Percentiles rank a stretch among this genome's conserved stretches.
These are phyloP conservation scores for Gastracanthus pulcherrimus DNA, from an alignment of 2,888 invertebrate genomes.

Conservation along the genomic window DNA sequence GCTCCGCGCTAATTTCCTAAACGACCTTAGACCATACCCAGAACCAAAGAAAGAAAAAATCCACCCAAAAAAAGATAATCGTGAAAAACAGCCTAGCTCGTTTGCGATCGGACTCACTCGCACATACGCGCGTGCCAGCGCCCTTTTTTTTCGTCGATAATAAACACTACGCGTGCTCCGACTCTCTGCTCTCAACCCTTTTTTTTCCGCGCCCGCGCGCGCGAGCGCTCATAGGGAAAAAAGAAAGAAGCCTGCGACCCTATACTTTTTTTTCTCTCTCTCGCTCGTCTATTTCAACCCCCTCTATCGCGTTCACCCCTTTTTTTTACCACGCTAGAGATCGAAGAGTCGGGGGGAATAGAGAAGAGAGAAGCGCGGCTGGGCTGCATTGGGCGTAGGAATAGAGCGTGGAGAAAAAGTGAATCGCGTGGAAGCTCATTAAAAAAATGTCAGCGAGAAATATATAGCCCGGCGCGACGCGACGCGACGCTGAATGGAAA, in stretches of 20 bases:
- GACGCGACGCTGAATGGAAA: too few relatives aligned
- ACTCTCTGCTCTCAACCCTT: constrained; percentile 16
- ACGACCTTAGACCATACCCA: not conserved
- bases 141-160: constrained; percentile 3
- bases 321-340: not conserved
- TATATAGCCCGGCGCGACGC: constrained; percentile 39
- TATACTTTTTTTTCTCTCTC: not conserved
- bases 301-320: not conserved
- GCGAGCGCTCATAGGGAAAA: not conserved
- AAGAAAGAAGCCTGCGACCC: constrained; percentile 7
- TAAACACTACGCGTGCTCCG: not conserved
- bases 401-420: constrained; percentile 37
- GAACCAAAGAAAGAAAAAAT: not conserved
- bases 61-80: constrained; percentile 14
- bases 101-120: too few relatives aligned
- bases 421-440: constrained; percentile 62
- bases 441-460: constrained; percentile 61
- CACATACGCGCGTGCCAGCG: not conserved
- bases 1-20: constrained; percentile 8
- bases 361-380: too few relatives aligned
- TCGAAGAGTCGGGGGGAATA: too few relatives aligned
- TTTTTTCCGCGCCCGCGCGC: constrained; percentile 24
- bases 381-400: too few relatives aligned
- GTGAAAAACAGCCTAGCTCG: constrained; percentile 26
- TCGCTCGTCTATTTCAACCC: not conserved